Conservation (phyloP, 2,888 invertebrate genomes). For the Drosophila buzzatii region DNA sequence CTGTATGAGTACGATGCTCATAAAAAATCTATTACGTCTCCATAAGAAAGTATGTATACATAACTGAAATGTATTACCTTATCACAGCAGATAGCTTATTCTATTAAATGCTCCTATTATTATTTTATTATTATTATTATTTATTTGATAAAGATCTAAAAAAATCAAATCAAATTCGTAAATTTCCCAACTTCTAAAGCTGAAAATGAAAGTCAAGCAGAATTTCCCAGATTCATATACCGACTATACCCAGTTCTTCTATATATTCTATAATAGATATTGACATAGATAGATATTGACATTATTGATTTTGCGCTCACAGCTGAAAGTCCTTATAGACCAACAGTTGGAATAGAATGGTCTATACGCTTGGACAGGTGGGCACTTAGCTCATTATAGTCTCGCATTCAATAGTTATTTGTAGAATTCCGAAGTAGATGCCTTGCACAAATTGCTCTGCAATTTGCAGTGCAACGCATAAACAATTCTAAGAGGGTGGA, state of each 20-base stretch:
- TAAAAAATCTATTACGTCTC: no score
- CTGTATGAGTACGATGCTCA: no score
- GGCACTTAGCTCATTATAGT: conserved; percentile 3
- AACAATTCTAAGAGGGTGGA: background rate
- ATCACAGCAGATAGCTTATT: no score
- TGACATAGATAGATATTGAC: background rate
- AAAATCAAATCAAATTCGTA: no score
- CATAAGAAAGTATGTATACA: no score
- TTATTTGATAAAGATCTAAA: no score
- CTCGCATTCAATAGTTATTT: background rate
- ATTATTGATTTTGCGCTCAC: conserved; percentile 4
- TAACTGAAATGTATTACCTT: no score
- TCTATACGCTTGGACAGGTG: background rate
- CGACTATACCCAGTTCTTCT: background rate
- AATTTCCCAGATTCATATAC: background rate
- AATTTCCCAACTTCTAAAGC: background rate
- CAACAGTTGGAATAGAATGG: background rate
- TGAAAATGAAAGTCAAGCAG: background rate
- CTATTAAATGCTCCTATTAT: no score
- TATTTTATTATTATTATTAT: no score
- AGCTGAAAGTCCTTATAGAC: background rate
- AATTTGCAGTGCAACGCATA: background rate
- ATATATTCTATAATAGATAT: background rate
- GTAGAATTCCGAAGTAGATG: conserved; percentile 2
- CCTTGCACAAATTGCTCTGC: background rate